phyloP scores from a whole-genome alignment of 1,140 invertebrate species.

The Charaxes varanes region DNA sequence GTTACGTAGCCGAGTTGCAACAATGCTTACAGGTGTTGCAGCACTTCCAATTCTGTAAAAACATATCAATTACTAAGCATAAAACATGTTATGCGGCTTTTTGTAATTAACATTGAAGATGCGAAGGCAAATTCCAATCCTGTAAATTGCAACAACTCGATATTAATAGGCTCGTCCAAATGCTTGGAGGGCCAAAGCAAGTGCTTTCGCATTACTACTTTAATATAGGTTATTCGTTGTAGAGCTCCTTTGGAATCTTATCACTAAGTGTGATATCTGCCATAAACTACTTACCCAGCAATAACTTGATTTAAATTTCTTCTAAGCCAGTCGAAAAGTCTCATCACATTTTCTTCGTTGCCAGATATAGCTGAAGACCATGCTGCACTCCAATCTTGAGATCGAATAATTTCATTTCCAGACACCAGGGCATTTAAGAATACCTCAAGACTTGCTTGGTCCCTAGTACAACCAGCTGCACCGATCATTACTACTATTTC shows the following conservation, averaged over 20 bases:
- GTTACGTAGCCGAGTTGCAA: conserved; percentile 63
- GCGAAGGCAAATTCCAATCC: too few relatives aligned
- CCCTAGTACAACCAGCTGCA: conserved; percentile 75
- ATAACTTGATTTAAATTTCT: conserved; percentile 48
- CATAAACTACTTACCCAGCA: conserved; percentile 58
- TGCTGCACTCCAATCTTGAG: conserved; percentile 58
- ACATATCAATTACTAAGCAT: conserved; percentile 31
- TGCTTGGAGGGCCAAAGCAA: too few relatives aligned
- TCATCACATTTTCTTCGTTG: conserved; percentile 63
- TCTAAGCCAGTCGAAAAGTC: conserved; percentile 70
- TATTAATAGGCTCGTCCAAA: too few relatives aligned
- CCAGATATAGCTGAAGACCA: conserved; percentile 59
- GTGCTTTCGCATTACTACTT: too few relatives aligned
- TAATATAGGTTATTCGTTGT: too few relatives aligned
- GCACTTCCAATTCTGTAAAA: conserved; percentile 57
- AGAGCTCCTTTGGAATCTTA: too few relatives aligned
- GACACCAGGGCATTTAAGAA: conserved; percentile 47
- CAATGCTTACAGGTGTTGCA: conserved; percentile 56
- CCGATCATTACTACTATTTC: conserved; percentile 76
- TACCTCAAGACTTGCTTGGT: conserved; percentile 46
- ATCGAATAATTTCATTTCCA: conserved; percentile 49
- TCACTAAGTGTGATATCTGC: too few relatives aligned
- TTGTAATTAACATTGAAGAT: not conserved
- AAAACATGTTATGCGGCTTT: conserved; percentile 8
- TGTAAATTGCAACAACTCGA: too few relatives aligned